phyloP scores from a whole-genome alignment of 1,140 invertebrate species.

The Plectrocnemia conspersa region DNA sequence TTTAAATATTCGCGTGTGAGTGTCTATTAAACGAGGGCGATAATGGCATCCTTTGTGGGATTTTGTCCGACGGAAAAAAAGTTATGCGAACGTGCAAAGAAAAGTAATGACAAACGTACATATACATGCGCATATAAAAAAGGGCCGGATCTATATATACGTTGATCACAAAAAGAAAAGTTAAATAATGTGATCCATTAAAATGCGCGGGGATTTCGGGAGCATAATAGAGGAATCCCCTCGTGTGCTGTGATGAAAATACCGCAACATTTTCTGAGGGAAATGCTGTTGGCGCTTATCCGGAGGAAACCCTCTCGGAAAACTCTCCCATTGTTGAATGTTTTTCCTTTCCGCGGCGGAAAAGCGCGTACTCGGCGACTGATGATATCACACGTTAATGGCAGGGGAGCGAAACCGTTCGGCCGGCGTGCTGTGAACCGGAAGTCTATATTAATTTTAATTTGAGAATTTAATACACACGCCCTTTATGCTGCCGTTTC shows the following conservation, averaged over 20 bases:
- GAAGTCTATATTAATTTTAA: too few relatives aligned
- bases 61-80: too few relatives aligned
- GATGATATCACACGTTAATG: not conserved
- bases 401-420: not conserved
- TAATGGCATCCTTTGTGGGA: too few relatives aligned
- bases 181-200: conserved; percentile 18
- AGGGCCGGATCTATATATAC: too few relatives aligned
- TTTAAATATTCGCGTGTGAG: too few relatives aligned
- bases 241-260: conserved; percentile 13
- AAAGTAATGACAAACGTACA: too few relatives aligned
- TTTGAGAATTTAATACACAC: too few relatives aligned
- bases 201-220: conserved; percentile 16
- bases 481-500: too few relatives aligned
- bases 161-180: conserved; percentile 1
- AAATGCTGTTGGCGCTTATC: conserved; percentile 12
- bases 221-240: conserved; percentile 21
- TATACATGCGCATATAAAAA: too few relatives aligned
- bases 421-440: too few relatives aligned
- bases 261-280: conserved; percentile 15
- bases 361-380: not conserved
- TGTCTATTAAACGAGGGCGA: too few relatives aligned
- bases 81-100: too few relatives aligned
- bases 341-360: not conserved
- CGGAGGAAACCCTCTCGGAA: not conserved
- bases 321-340: conserved; percentile 7